These are phyloP conservation scores for Homarus americanus DNA, from an alignment of 1,140 invertebrate genomes.

Conservation along the genomic window DNA sequence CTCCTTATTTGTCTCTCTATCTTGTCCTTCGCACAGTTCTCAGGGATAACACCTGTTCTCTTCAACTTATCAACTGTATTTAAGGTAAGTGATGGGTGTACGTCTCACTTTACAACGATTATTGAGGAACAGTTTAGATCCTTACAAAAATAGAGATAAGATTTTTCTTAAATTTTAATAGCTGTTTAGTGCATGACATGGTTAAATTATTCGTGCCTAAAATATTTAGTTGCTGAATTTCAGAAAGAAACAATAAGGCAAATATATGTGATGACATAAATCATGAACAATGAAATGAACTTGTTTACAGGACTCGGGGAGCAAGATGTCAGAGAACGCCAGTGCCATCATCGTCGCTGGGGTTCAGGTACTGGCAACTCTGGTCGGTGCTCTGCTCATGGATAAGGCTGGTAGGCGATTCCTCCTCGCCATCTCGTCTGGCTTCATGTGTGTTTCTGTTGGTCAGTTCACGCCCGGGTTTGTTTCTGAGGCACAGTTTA, in stretches of 20 bases:
- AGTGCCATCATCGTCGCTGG: slow-evolving; percentile 78
- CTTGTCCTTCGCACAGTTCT: slow-evolving; percentile 78
- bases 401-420: slow-evolving; percentile 76
- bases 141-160: too few species aligned
- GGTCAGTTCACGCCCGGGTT: too few species aligned
- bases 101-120: too few species aligned
- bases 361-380: slow-evolving; percentile 79
- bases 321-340: slow-evolving; percentile 80
- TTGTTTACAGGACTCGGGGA: slow-evolving; percentile 76
- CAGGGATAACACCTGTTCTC: slow-evolving; percentile 79
- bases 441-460: slow-evolving; percentile 85
- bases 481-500: too few species aligned
- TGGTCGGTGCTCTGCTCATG: slow-evolving; percentile 77
- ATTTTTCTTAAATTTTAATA: too few species aligned
- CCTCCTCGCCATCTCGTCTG: slow-evolving; percentile 75
- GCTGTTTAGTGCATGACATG: too few species aligned
- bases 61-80: slow-evolving; percentile 69
- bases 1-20: slow-evolving; percentile 77
- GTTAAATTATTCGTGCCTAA: too few species aligned
- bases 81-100: slow-evolving; percentile 68
- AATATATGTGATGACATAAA: too few species aligned
- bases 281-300: too few species aligned
- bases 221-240: too few species aligned
- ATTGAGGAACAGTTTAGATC: too few species aligned
- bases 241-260: too few species aligned